Evolutionary conservation across 2,113 vertebrate species (phyloP), one percentile per base, ranked within the genome.

Genomic region (Rhizomys pruinosus): DNA sequence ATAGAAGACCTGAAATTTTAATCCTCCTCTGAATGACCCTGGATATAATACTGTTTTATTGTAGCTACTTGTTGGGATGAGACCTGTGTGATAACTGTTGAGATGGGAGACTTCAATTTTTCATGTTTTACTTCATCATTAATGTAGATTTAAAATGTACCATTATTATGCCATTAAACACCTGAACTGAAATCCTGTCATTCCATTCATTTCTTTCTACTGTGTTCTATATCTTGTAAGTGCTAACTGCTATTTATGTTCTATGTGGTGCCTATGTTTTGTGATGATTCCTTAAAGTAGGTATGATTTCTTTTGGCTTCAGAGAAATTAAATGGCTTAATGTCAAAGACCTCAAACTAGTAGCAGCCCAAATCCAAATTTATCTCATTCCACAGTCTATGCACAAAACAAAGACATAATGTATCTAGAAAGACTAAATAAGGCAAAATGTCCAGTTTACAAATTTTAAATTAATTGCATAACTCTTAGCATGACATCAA

Each of bases 391-490:
- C 22, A 37, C 3, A 5, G 22, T 87, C 44, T 77, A 23, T 9
- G 5, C 12, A 55, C 59, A 74, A 88, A 92, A 77, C 55, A 87
- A 96, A 96, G 32, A 79, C 20, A 15, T 87, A 82, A 86, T 32
- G 2, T 76, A 39, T 66, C 90, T 78, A 82, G 59, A 27, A 76
- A 15, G 22, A 69, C 32, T 86, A 57, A 81, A 88, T 73, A 94
- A 92, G 77, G 37, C 93, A 63, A 95, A 85, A 68, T 80, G 52
- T 2, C 82, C 25, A 86, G 78, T 17, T 55, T 27, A 69, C 19
- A 66, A n/a, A 84, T 78, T 90, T 87, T 32, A 88, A 95, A 94
- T 93, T 82, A 94, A 90, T 73, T 90, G 93, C 47, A 66, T 93
- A 52, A 86, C 13, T 78, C 47, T 85, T 81, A 61, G 34, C 85